Conservation (phyloP, 1,140 invertebrate genomes). For the Nephotettix cincticeps region DNA sequence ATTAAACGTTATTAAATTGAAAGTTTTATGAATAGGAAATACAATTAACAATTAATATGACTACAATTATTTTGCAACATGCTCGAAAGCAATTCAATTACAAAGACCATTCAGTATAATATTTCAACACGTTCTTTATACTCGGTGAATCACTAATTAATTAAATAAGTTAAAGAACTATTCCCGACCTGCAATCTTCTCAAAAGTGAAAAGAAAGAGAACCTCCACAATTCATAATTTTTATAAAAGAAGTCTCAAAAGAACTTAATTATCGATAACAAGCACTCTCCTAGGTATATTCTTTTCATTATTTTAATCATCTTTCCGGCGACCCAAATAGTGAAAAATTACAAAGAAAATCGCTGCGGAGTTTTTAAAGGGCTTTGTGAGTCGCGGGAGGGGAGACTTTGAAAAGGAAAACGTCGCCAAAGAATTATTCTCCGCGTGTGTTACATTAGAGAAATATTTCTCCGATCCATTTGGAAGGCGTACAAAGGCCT, state of each 20-base stretch:
- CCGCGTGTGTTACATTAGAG: conserved; percentile 20
- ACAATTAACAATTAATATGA: too few species aligned
- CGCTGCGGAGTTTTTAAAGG: neutral
- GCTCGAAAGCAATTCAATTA: too few species aligned
- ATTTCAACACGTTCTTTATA: too few species aligned
- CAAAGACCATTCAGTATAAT: too few species aligned
- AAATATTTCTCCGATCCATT: conserved; percentile 17
- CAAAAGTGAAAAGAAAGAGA: neutral
- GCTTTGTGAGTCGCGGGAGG: neutral
- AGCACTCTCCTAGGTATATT: neutral
- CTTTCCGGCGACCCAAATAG: conserved; percentile 15
- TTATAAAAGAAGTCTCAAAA: neutral
- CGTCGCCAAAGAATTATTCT: conserved; percentile 19
- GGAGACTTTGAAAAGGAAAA: conserved; percentile 10
- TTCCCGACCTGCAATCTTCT: too few species aligned
- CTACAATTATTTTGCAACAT: too few species aligned
- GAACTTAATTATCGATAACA: conserved; percentile 23
- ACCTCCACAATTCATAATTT: conserved; percentile 4
- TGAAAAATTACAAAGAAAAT: conserved; percentile 12
- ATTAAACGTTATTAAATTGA: too few species aligned
- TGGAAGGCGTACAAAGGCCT: conserved; percentile 5
- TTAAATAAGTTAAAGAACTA: too few species aligned
- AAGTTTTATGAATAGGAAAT: too few species aligned
- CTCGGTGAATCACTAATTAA: too few species aligned
- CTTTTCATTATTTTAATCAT: conserved; percentile 23